phyloP scores from a whole-genome alignment of 2,888 invertebrate genomes.

The Archaeoteleia sp. region DNA sequence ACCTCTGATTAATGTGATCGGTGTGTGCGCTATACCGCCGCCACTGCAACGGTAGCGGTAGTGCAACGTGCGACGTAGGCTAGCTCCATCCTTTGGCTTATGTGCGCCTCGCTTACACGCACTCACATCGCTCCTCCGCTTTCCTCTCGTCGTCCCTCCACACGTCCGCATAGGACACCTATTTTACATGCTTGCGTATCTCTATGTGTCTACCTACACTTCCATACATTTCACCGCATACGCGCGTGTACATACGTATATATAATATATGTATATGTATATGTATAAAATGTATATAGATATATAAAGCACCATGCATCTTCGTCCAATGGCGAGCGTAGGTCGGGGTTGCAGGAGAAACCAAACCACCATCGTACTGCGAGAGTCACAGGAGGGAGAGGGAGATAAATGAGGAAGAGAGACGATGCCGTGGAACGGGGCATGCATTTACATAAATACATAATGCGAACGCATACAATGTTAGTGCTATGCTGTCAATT shows the following conservation, averaged over 20 bases:
- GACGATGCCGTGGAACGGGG: constrained; percentile 57
- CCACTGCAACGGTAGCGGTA: constrained; percentile 49
- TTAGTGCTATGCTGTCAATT: constrained; percentile 75
- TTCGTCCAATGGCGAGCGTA: constrained; percentile 44
- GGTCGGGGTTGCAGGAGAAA: constrained; percentile 49
- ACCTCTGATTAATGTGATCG: constrained; percentile 76
- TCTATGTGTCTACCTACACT: constrained; percentile 50
- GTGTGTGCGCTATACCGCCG: constrained; percentile 65
- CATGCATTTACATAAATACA: constrained; percentile 75
- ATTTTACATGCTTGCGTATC: constrained; percentile 40
- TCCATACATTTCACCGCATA: constrained; percentile 31
- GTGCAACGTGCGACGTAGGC: constrained; percentile 61
- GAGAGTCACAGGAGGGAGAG: constrained; percentile 42
- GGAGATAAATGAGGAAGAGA: constrained; percentile 51
- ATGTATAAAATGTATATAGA: constrained; percentile 4
- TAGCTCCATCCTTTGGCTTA: constrained; percentile 66
- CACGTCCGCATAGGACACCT: constrained; percentile 44
- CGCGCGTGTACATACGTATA: constrained; percentile 22
- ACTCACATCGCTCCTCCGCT: constrained; percentile 48
- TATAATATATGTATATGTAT: constrained; percentile 17
- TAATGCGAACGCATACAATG: constrained; percentile 75
- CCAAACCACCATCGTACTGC: constrained; percentile 41
- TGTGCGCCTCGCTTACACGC: constrained; percentile 59
- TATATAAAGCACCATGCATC: constrained; percentile 37
- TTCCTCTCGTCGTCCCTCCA: constrained; percentile 21